These are phyloP conservation scores for Sycophila texana DNA, from an alignment of 2,888 invertebrate species.

Conservation along the genomic window DNA sequence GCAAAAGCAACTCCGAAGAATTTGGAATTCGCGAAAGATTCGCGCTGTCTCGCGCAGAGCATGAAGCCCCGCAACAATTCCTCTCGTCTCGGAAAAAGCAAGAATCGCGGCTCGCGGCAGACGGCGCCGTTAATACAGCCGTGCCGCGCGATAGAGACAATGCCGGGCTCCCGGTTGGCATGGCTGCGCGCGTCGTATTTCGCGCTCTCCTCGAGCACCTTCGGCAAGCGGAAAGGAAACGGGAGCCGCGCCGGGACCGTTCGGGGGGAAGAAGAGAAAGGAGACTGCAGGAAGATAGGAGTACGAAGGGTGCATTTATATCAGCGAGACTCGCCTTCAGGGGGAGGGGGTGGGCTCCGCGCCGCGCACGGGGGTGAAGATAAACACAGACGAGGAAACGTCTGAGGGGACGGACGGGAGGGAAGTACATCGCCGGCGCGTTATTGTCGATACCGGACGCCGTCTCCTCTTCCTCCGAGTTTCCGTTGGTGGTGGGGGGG, in stretches of 20 bases:
- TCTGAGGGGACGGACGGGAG: slow-evolving; percentile 39
- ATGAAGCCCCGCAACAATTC: slow-evolving; percentile 16
- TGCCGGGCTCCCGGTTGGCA: not conserved
- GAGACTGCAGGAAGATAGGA: slow-evolving; percentile 50
- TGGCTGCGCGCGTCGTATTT: slow-evolving; percentile 31
- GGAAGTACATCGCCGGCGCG: slow-evolving; percentile 26
- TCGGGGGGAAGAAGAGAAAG: slow-evolving; percentile 25
- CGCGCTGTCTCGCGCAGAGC: not conserved
- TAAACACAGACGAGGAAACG: slow-evolving; percentile 63
- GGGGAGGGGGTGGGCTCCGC: not conserved
- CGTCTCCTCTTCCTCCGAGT: slow-evolving; percentile 28
- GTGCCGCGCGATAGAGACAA: slow-evolving; percentile 47
- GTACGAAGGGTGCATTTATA: slow-evolving; percentile 68
- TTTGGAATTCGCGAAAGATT: slow-evolving; percentile 16
- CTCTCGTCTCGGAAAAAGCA: not conserved
- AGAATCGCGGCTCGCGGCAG: slow-evolving; percentile 23
- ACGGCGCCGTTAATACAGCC: slow-evolving; percentile 45
- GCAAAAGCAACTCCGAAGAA: not conserved
- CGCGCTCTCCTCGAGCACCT: slow-evolving; percentile 8
- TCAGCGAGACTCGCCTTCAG: slow-evolving; percentile 57
- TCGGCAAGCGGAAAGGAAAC: not conserved
- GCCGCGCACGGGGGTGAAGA: slow-evolving; percentile 57
- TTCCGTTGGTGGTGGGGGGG: too few species aligned
- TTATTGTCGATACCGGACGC: slow-evolving; percentile 61
- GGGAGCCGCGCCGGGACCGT: not conserved